Percentiles rank a stretch among this genome's conserved stretches.
Conservation (phyloP, 2,797 vertebrate species). For the Artibeus lituratus region DNA sequence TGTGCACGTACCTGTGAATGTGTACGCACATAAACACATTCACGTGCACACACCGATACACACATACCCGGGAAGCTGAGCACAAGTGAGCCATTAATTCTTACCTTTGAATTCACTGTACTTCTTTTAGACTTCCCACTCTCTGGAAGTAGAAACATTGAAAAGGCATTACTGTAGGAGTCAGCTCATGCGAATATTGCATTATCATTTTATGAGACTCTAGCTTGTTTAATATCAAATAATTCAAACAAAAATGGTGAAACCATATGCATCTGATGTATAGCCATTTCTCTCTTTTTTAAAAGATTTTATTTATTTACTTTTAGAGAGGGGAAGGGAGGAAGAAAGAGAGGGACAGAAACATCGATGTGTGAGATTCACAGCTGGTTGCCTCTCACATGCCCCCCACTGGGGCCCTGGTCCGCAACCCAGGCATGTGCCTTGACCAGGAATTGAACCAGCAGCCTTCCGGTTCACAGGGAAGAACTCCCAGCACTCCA, state of each 20-base stretch:
- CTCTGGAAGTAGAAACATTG: slow-evolving; percentile 70
- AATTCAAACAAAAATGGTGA: not conserved
- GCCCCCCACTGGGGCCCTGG: not conserved
- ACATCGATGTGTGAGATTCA: not conserved
- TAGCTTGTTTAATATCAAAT: not conserved
- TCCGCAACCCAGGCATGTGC: too few species aligned
- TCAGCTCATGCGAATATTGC: not conserved
- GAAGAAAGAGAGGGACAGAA: not conserved
- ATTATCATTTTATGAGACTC: not conserved
- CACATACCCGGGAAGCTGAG: not conserved
- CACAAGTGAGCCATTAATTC: not conserved
- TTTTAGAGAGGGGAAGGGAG: not conserved
- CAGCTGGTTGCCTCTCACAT: not conserved
- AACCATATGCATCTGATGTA: not conserved
- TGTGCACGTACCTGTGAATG: rapidly evolving
- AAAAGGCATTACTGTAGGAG: not conserved
- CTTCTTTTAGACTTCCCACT: slow-evolving; percentile 58
- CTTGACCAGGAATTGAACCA: not conserved
- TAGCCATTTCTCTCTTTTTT: not conserved
- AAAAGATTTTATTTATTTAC: not conserved
- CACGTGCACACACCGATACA: rapidly evolving
- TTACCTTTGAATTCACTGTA: slow-evolving; percentile 78
- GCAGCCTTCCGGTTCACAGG: not conserved
- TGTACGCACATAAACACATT: rapidly evolving
- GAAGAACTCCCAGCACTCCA: too few species aligned